A percentile compares a stretch with the other conserved stretches of the same genome.
phyloP scores from a whole-genome alignment of 2,113 vertebrate genomes.

The Bos taurus region ARS-UCD2.0 NC_037352.1:22032001-22032500 shows the following conservation, averaged over 20 bases:
- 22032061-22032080: neutral
- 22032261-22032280: neutral
- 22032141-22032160: neutral
- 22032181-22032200: neutral
- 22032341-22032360: neutral
- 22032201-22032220: neutral
- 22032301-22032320: neutral
- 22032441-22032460: neutral
- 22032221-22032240: neutral
- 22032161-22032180: rapidly evolving
- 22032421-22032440: neutral
- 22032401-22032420: neutral
- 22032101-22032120: neutral
- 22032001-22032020: neutral
- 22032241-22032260: neutral
- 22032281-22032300: neutral
- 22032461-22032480: neutral
- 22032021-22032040: neutral
- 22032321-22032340: neutral
- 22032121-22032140: neutral
- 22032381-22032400: neutral
- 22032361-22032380: neutral
- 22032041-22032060: neutral
- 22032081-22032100: neutral
- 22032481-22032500: neutral